These are phyloP conservation scores for Lepisosteus osseus DNA, from an alignment of 2,113 vertebrate genomes.

Conservation along the genomic window DNA sequence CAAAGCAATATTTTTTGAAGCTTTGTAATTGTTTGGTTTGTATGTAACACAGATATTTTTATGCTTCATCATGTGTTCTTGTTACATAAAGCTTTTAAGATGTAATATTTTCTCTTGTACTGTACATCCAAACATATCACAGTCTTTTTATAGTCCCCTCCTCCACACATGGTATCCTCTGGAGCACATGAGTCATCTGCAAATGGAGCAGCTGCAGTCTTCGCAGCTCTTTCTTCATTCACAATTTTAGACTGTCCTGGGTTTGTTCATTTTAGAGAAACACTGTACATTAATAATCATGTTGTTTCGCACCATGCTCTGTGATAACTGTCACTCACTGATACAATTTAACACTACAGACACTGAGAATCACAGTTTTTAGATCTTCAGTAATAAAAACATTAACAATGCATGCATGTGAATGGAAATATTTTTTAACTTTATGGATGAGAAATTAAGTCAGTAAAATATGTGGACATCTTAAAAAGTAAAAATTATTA, in stretches of 20 bases:
- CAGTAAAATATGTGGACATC: too few relatives aligned
- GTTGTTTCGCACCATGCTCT: too few relatives aligned
- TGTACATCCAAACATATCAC: neutral
- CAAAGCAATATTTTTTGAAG: neutral
- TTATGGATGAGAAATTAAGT: too few relatives aligned
- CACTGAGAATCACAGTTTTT: too few relatives aligned
- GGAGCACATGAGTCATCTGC: slow-evolving; percentile 1
- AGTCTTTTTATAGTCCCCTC: neutral
- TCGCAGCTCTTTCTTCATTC: too few relatives aligned
- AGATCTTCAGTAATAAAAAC: too few relatives aligned
- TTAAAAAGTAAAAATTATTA: too few relatives aligned
- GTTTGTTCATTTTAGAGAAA: neutral
- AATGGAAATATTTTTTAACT: too few relatives aligned
- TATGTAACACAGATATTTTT: neutral
- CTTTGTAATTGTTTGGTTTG: neutral
- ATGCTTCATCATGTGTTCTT: slow-evolving; percentile 2
- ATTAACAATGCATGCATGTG: too few relatives aligned
- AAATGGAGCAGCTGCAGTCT: neutral
- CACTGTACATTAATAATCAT: too few relatives aligned
- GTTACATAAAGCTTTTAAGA: neutral
- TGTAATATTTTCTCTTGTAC: neutral
- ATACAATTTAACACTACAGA: too few relatives aligned
- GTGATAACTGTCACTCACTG: too few relatives aligned
- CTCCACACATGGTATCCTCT: neutral
- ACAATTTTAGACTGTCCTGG: neutral